Base-by-base conservation (phyloP, 2,888 invertebrate species). In the Dryobota labecula region DNA sequence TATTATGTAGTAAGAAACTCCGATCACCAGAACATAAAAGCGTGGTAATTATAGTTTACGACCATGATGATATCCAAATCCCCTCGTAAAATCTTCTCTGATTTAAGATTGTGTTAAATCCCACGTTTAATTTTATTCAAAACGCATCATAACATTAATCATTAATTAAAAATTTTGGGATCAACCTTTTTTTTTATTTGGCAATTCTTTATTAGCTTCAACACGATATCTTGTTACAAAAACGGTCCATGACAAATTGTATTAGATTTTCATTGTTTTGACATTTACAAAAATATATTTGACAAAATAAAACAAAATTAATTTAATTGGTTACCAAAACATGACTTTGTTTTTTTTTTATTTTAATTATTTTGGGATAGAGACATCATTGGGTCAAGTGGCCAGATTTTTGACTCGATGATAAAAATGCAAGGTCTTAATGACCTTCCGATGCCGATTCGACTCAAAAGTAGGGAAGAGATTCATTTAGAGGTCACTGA, bases 401-500 rank as follows among this genome's bases (percentile, higher is more conserved):
- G 64, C 11, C 20, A 61, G 56, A 38, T 68, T 82, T 85, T 78
- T 51, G 65, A 67, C 67, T 71, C 24, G 56, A 43, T 83, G 81
- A 84, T 83, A 84, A 83, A 86, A 85, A 84, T 43, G 67, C 86
- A 86, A 89, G 87, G 87, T 76, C 76, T 73, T 27, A 20, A 38
- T 30, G 83, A 78, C 85, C 85, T 86, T 83, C 76, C 30, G 60
- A 70, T 68, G 51, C 65, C 73, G 63, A 85, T 86, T 81, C 77
- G 78, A 86, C 84, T 82, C 87, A 85, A 87, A 90, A 88, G 72
- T 82, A 77, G 73, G 73, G 70, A 85, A 83, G 69, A 74, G 73
- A 89, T 86, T 83, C 70, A 81, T 89, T 89, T 87, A 89, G 86
- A 90, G 90, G 90, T 84, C 86, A 74, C 36, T n/a, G 47, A 51